Conservation (phyloP, 2,888 invertebrate species). For the Sesia bembeciformis region DNA sequence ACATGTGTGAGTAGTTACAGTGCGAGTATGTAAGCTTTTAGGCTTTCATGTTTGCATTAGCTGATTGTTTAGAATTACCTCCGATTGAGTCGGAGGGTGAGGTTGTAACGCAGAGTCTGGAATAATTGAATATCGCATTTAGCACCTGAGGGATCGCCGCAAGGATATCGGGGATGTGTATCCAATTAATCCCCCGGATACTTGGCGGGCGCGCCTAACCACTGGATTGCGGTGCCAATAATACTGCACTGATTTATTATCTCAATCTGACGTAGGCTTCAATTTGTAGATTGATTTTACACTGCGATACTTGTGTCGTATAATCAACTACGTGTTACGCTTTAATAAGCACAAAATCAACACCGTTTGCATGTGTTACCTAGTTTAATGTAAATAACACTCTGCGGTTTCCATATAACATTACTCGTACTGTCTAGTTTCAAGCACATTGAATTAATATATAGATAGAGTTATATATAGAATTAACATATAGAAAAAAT, state of each 20-base stretch:
- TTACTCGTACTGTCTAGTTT: no score
- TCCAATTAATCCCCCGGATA: conserved; percentile 33
- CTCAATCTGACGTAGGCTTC: conserved; percentile 14
- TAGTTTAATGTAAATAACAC: no score
- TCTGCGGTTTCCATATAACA: no score
- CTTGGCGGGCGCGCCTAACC: conserved; percentile 15
- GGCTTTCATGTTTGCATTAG: conserved; percentile 30
- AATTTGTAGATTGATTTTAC: not conserved
- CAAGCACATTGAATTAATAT: no score
- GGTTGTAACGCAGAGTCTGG: conserved; percentile 22
- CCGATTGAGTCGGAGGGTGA: conserved; percentile 24
- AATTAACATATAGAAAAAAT: no score
- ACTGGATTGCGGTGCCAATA: conserved; percentile 22
- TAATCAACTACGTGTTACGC: no score
- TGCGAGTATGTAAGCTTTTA: not conserved
- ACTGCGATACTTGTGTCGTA: no score
- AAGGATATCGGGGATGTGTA: conserved; percentile 28
- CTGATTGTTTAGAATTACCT: conserved; percentile 44
- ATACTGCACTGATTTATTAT: conserved; percentile 28
- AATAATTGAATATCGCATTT: conserved; percentile 44
- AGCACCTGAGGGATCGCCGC: conserved; percentile 27
- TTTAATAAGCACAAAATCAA: no score
- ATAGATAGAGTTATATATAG: no score
- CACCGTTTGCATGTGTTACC: no score
- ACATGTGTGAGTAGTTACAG: not conserved